phyloP scores from a whole-genome alignment of 1,140 invertebrate species.

The Dreissena polymorpha region DNA sequence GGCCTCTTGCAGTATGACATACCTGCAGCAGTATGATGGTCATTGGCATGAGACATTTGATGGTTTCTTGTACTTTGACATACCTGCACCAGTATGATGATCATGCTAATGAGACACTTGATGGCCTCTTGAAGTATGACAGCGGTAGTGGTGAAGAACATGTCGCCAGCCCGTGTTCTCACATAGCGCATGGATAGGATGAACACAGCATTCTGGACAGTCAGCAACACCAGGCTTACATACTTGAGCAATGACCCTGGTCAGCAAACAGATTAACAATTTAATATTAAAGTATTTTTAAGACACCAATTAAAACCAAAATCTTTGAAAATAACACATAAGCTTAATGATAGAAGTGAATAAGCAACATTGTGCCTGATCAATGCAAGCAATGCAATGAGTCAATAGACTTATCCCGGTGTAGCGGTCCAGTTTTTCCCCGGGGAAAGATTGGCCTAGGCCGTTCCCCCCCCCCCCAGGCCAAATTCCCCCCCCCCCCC shows the following conservation, averaged over 20 bases:
- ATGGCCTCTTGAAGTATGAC: conserved; percentile 97
- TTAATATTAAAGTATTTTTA: too few species aligned
- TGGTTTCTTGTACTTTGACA: conserved; percentile 89
- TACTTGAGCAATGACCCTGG: conserved; percentile 67
- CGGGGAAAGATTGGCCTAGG: too few species aligned
- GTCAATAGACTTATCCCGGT: too few species aligned
- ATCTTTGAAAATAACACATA: too few species aligned
- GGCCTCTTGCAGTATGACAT: conserved; percentile 97
- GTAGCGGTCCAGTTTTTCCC: too few species aligned
- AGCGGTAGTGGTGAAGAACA: conserved; percentile 97
- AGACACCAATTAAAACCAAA: too few species aligned
- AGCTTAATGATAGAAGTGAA: too few species aligned
- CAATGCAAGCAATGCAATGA: too few species aligned
- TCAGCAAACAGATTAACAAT: too few species aligned
- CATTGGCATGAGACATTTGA: conserved; percentile 94
- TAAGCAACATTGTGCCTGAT: too few species aligned
- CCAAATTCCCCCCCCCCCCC: too few species aligned
- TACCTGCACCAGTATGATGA: conserved; percentile 83
- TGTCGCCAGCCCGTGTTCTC: conserved; percentile 90
- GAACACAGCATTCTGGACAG: conserved; percentile 96
- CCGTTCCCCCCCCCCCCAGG: too few species aligned
- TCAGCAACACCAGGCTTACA: conserved; percentile 92
- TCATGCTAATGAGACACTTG: conserved; percentile 93
- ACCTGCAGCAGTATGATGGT: conserved; percentile 88
- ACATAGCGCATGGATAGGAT: conserved; percentile 97